These are phyloP conservation scores for Hormaphis cornu DNA, from an alignment of 1,140 invertebrate species.

Conservation along the genomic window DNA sequence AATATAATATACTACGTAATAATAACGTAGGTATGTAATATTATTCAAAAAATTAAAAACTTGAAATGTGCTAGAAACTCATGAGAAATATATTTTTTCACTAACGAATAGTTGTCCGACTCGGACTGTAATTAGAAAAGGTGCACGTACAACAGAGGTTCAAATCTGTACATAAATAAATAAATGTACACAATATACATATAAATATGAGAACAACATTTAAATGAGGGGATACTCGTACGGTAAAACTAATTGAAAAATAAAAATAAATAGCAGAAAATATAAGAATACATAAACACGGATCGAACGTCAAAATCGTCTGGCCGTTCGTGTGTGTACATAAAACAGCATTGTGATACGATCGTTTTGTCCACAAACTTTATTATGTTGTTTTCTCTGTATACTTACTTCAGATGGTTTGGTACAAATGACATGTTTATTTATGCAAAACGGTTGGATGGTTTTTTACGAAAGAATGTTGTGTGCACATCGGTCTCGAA, in stretches of 20 bases:
- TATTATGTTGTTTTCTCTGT: conserved; percentile 26
- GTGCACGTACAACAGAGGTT: too few species aligned
- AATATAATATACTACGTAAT: too few species aligned
- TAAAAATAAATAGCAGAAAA: neutral
- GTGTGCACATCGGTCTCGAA: neutral
- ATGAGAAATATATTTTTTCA: too few species aligned
- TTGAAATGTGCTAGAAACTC: too few species aligned
- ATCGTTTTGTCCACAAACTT: conserved; percentile 29
- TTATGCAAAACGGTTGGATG: conserved; percentile 22
- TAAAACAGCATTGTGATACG: conserved; percentile 29
- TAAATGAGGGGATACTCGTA: neutral
- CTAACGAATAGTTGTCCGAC: too few species aligned
- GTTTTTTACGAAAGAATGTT: conserved; percentile 20
- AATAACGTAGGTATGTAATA: too few species aligned
- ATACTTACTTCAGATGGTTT: conserved; percentile 10
- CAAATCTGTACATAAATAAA: too few species aligned
- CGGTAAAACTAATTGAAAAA: neutral
- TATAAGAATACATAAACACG: conserved; percentile 13
- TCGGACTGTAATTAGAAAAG: too few species aligned
- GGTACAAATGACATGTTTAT: conserved; percentile 28
- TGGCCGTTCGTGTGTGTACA: conserved; percentile 11
- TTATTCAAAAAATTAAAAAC: too few species aligned
- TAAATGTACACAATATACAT: too few species aligned
- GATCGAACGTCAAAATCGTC: conserved; percentile 19
- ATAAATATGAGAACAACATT: too few species aligned